Evolutionary conservation across 2,113 vertebrate genomes (phyloP).

Genomic region (Toxotes chatareus): DNA sequence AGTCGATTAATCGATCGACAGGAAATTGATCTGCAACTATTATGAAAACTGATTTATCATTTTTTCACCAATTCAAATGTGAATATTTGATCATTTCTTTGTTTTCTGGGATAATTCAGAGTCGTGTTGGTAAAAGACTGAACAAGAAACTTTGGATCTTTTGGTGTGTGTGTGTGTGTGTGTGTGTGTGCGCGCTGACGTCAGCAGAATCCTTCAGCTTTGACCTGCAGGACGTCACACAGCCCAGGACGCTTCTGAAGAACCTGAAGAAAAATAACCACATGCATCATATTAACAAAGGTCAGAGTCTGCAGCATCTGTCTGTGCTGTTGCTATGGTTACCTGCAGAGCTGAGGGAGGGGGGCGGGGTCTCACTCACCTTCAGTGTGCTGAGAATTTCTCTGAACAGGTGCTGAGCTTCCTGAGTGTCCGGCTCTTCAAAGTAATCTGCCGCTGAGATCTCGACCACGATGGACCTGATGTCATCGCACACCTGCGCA

Average conservation of each 20-base stretch:
- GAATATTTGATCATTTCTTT: no score
- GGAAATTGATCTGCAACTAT: no score
- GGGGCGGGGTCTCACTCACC: constrained; percentile 75
- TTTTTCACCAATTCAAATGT: no score
- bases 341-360: no score
- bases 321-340: not conserved
- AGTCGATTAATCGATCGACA: no score
- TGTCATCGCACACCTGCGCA: constrained; percentile 88
- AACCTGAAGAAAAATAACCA: constrained; percentile 79
- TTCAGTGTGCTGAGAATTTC: constrained; percentile 93
- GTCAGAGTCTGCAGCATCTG: no score
- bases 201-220: constrained; percentile 88
- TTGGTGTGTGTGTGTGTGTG: not conserved
- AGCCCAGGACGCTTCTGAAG: constrained; percentile 90
- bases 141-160: no score
- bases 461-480: constrained; percentile 90
- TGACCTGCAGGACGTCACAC: constrained; percentile 91
- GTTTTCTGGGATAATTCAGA: no score
- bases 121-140: no score
- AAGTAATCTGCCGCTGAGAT: constrained; percentile 91
- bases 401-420: constrained; percentile 91
- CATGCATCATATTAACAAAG: no score
- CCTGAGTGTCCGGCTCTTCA: constrained; percentile 89
- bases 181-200: constrained; percentile 40
- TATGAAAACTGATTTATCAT: no score